A percentile compares a stretch with the other conserved stretches of the same genome.
phyloP scores from a whole-genome alignment of 2,888 invertebrate genomes.

The Ferrisia virgata region DNA sequence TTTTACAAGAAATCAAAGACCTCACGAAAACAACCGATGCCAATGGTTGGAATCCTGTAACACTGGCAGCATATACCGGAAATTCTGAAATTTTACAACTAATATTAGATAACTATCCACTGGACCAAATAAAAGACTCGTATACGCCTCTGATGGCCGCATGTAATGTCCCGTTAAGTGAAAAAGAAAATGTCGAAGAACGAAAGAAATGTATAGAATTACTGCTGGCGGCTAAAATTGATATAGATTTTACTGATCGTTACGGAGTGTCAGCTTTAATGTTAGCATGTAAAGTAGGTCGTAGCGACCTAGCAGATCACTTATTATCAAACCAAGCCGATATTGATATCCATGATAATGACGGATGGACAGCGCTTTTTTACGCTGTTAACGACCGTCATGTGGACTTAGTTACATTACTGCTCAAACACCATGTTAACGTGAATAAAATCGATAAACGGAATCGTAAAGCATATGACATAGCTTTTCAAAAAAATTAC shows the following conservation, averaged over 20 bases:
- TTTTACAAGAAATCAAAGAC: neutral
- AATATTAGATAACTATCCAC: neutral
- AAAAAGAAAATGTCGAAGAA: neutral
- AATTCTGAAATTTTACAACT: neutral
- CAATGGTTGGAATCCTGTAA: conserved; percentile 2
- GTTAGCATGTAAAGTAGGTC: neutral
- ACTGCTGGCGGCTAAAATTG: neutral
- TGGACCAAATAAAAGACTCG: neutral
- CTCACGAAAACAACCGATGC: neutral
- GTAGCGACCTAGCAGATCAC: neutral
- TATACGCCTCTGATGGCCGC: conserved; percentile 1
- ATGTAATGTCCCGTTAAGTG: neutral
- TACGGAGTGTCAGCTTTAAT: neutral
- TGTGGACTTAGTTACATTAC: neutral
- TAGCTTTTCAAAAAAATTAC: conserved; percentile 27
- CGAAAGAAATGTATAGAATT: neutral
- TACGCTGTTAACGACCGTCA: neutral
- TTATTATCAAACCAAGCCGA: neutral
- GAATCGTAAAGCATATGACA: neutral
- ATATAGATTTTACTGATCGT: neutral
- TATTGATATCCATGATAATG: neutral
- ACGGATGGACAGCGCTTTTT: conserved; percentile 23
- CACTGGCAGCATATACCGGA: neutral
- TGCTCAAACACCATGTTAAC: neutral
- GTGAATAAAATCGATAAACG: conserved; percentile 8